These are phyloP conservation scores for Stratiomys singularior DNA, from an alignment of 2,888 invertebrate genomes.

Conservation along the genomic window DNA sequence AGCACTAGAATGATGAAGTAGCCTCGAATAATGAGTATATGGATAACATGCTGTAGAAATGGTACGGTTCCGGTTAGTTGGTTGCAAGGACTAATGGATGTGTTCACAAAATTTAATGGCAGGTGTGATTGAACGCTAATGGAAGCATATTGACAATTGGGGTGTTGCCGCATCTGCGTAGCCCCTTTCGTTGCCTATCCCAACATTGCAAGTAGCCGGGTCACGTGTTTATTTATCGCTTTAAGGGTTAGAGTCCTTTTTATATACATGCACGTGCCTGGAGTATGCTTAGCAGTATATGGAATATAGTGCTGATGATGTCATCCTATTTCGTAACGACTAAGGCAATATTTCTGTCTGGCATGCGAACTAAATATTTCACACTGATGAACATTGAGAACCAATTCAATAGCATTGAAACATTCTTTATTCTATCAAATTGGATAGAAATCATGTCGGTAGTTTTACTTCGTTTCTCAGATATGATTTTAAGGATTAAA, in stretches of 20 bases:
- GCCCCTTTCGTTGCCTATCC: slow-evolving; percentile 4
- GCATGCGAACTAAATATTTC: too few relatives aligned
- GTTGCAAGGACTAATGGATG: background rate
- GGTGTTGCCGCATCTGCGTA: slow-evolving; percentile 4
- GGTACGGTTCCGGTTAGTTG: slow-evolving; percentile 1
- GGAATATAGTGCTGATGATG: background rate
- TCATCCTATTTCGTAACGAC: background rate
- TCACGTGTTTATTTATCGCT: background rate
- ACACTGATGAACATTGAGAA: too few relatives aligned
- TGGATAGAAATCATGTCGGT: too few relatives aligned
- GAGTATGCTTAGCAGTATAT: too few relatives aligned
- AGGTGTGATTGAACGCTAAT: slow-evolving; percentile 23
- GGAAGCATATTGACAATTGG: background rate
- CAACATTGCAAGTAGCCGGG: background rate
- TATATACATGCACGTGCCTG: too few relatives aligned
- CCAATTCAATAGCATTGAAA: too few relatives aligned
- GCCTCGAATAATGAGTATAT: background rate
- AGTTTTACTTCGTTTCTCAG: too few relatives aligned
- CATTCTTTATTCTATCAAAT: too few relatives aligned
- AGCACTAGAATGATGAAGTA: background rate
- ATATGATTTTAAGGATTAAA: too few relatives aligned
- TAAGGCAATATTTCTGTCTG: background rate
- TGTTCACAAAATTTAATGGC: slow-evolving; percentile 2
- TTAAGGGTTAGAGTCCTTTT: too few relatives aligned
- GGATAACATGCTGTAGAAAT: background rate